Conservation (phyloP, 2,113 vertebrate genomes). For the Tursiops truncatus region DNA sequence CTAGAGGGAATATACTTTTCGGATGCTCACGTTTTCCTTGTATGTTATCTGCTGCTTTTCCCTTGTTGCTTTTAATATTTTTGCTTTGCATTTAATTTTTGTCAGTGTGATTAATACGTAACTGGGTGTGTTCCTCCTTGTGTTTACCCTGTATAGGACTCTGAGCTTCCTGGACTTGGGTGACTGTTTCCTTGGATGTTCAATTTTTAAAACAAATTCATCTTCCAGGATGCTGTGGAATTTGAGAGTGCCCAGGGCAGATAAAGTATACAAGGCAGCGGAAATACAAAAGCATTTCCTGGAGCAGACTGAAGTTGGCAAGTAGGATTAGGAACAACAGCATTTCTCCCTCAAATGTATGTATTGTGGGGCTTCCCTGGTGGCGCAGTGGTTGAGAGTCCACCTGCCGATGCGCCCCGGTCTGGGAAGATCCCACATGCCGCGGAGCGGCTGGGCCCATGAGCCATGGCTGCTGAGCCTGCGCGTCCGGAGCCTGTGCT, state of each 20-base stretch:
- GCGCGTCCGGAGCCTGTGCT: no score
- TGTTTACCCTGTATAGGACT: neutral
- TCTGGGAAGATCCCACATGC: no score
- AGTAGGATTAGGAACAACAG: neutral
- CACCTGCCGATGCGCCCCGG: no score
- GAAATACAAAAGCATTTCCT: constrained; percentile 67
- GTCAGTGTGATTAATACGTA: neutral
- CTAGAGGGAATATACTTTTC: constrained; percentile 29
- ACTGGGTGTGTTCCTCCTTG: neutral
- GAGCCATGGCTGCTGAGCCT: no score
- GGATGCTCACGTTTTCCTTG: constrained; percentile 10
- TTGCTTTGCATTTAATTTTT: neutral
- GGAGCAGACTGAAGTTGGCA: neutral
- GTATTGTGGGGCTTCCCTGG: no score
- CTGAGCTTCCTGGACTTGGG: neutral
- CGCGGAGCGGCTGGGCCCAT: no score
- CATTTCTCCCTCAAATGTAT: neutral
- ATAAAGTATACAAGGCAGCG: neutral
- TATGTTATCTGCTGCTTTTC: neutral
- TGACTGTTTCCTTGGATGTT: constrained; percentile 8
- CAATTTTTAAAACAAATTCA: constrained; percentile 42
- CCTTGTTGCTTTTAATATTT: neutral
- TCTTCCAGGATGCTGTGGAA: constrained; percentile 43
- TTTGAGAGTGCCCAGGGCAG: constrained; percentile 22
- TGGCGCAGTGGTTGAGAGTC: no score